Conservation (phyloP, 1,140 invertebrate species). For the Calliphora vicina region DNA sequence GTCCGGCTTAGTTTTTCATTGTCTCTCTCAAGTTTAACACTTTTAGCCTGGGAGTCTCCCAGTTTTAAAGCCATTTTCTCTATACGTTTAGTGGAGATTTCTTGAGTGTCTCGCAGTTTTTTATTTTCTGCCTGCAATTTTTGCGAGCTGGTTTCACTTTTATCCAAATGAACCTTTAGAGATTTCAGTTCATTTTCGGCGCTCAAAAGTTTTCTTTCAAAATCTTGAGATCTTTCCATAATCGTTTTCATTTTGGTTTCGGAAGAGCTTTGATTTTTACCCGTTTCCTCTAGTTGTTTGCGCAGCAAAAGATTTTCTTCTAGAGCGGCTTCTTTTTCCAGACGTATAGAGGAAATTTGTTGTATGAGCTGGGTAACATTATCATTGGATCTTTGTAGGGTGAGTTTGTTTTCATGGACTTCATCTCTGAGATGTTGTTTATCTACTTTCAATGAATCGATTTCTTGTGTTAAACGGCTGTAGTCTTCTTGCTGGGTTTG, state of each 20-base stretch:
- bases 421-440: conserved; percentile 35
- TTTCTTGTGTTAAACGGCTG: not conserved
- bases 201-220: conserved; percentile 13
- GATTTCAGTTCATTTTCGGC: conserved; percentile 36
- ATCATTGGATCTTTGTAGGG: conserved; percentile 35
- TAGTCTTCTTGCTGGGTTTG: conserved; percentile 22
- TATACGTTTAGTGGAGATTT: conserved; percentile 39
- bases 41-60: conserved; percentile 39
- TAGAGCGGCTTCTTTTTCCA: conserved; percentile 31
- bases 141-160: conserved; percentile 29
- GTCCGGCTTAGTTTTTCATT: conserved; percentile 12
- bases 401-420: not conserved
- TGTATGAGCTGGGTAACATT: conserved; percentile 38
- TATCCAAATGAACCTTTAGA: not conserved
- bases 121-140: conserved; percentile 38
- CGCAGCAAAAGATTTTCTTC: conserved; percentile 30
- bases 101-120: conserved; percentile 36
- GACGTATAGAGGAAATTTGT: conserved; percentile 26
- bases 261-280: conserved; percentile 17
- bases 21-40: conserved; percentile 42
- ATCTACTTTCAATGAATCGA: conserved; percentile 34
- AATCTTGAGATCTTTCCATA: conserved; percentile 29
- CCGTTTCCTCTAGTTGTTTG: conserved; percentile 33
- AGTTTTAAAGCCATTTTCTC: conserved; percentile 46
- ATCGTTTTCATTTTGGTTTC: conserved; percentile 38